Evolutionary conservation across 2,888 invertebrate genomes (phyloP).

Genomic region (Eueremaeus valkanovi): DNA sequence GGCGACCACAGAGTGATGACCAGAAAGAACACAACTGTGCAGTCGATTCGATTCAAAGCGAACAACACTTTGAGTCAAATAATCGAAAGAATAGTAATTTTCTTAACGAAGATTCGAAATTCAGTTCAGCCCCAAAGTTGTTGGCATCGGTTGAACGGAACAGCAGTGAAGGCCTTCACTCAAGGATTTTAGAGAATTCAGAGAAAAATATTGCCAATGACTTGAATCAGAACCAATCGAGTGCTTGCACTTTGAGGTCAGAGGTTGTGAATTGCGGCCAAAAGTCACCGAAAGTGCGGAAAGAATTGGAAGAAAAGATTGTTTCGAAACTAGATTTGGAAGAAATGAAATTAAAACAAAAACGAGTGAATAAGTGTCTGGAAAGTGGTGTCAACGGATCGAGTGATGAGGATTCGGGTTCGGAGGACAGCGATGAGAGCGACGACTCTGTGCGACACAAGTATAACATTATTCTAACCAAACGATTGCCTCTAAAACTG

Average conservation of each 20-base stretch:
- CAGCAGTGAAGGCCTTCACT: background rate
- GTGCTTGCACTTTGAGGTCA: too few species aligned
- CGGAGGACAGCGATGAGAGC: slow-evolving; percentile 26
- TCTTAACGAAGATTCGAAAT: background rate
- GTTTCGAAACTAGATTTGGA: slow-evolving; percentile 52
- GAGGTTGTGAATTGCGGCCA: background rate
- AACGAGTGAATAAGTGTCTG: slow-evolving; percentile 49
- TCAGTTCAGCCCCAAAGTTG: too few species aligned
- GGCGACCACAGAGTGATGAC: slow-evolving; percentile 1
- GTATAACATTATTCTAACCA: slow-evolving; percentile 48
- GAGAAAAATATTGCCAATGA: background rate
- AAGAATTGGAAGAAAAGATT: slow-evolving; percentile 15
- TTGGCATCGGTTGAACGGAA: too few species aligned
- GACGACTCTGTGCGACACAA: slow-evolving; percentile 38
- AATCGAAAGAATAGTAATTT: background rate
- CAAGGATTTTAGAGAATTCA: background rate
- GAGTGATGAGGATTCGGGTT: slow-evolving; percentile 48
- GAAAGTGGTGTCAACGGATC: slow-evolving; percentile 44
- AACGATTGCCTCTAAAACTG: slow-evolving; percentile 50
- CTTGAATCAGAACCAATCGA: too few species aligned
- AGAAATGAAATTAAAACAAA: slow-evolving; percentile 49
- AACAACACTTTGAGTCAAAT: background rate
- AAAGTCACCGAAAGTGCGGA: background rate
- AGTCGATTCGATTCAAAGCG: background rate
- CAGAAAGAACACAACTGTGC: background rate